Conservation (phyloP, 2,888 invertebrate species). For the Drosophila silvestris region DNA sequence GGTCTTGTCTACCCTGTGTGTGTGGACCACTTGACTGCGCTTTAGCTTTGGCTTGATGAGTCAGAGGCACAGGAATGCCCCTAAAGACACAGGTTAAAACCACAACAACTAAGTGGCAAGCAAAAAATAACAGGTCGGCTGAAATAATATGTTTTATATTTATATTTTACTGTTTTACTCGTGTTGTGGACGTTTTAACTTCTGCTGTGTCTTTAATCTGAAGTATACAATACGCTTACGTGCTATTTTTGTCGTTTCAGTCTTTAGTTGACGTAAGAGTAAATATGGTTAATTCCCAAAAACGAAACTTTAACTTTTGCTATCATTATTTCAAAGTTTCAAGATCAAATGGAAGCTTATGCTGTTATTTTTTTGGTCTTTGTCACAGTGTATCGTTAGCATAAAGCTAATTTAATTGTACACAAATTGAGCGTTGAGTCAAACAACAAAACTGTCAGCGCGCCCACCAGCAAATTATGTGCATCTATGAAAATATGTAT, state of each 20-base stretch:
- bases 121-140: conserved; percentile 20
- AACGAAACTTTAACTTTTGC: background rate
- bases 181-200: background rate
- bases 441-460: conserved; percentile 44
- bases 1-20: conserved; percentile 39
- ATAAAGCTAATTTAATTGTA: conserved; percentile 44
- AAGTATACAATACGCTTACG: conserved; percentile 25
- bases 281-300: background rate
- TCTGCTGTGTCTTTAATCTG: conserved; percentile 21
- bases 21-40: conserved; percentile 48
- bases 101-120: background rate
- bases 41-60: conserved; percentile 46
- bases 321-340: background rate
- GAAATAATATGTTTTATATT: background rate
- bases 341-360: background rate
- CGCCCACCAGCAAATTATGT: conserved; percentile 59
- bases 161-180: background rate
- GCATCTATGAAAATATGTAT: conserved; percentile 43
- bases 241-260: conserved; percentile 17
- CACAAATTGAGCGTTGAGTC: conserved; percentile 38
- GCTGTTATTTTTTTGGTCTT: background rate
- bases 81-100: conserved; percentile 2
- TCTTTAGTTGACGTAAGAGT: background rate
- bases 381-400: conserved; percentile 47
- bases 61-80: conserved; percentile 68